Evolutionary conservation across 2,113 vertebrate species (phyloP), one percentile per base, ranked within the genome.

Genomic region (Megaleporinus macrocephalus): DNA sequence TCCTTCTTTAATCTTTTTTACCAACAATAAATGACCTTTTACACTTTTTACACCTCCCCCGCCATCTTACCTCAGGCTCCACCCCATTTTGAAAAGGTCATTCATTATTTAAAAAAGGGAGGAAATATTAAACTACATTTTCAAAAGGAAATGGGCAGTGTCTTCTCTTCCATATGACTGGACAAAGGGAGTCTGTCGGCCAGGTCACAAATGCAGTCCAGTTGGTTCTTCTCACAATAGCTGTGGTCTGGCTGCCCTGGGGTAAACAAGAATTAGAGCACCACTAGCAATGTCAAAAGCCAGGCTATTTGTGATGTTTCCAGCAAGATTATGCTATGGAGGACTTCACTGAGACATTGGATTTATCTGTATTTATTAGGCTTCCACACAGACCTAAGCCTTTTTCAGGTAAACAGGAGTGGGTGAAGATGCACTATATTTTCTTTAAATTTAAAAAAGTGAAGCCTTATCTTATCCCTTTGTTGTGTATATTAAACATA

Each of bases 401-500:
- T 75, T 80, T 53, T 69, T 49, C 59, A 51, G 51, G 49, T 16
- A 24, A 76, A n/a, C 16, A 63, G 73, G 57, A 63, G 41, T n/a
- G 53, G 71, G 18, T 10, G n/a, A n/a, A 5, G 36, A 27, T 72
- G 73, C 79, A 71, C 80, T 84, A 76, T 76, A 84, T 80, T 84
- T 84, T 70, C 78, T 76, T 84, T 80, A 76, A 80, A 80, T 78
- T 76, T 72, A 80, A 78, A 72, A 63, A 80, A 80, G 73, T 84
- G 83, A 80, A 63, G 73, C 75, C 78, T 80, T 84, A 70, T 76
- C 78, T 84, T 80, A 84, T 72, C 62, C 33, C 33, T 36, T 51
- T 57, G 57, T 63, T 74, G 41, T 51, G 70, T 51, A 51, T 16
- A 51, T 1, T 51, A 51, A 16, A 51, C 16, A 51, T 51, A 49